phyloP scores from a whole-genome alignment of 2,888 invertebrate genomes.

The Malthinus flaveolus region DNA sequence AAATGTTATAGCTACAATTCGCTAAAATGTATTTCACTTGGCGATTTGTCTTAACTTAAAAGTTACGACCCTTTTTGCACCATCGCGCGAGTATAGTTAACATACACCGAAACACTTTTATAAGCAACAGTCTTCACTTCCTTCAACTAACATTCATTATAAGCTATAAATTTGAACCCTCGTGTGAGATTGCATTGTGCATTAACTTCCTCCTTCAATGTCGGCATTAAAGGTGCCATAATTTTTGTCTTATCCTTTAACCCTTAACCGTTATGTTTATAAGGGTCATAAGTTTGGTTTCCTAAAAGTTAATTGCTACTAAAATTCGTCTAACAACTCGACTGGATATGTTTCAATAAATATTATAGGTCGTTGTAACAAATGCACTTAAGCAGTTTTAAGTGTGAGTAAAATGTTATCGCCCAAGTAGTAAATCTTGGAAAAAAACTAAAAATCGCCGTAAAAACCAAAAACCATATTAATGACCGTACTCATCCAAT shows the following conservation, averaged over 20 bases:
- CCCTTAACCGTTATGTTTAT: slow-evolving; percentile 1
- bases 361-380: not conserved
- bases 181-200: slow-evolving; percentile 5
- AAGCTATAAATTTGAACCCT: slow-evolving; percentile 3
- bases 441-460: not conserved
- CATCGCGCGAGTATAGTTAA: not conserved
- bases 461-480: not conserved
- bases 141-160: slow-evolving; percentile 3
- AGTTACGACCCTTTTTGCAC: too few species aligned
- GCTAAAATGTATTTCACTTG: too few species aligned
- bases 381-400: slow-evolving; percentile 2
- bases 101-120: slow-evolving; percentile 1
- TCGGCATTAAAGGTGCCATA: not conserved
- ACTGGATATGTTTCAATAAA: slow-evolving; percentile 3
- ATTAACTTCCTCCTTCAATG: not conserved
- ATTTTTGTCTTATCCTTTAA: slow-evolving; percentile 1
- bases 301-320: slow-evolving; percentile 5
- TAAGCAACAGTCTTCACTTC: slow-evolving; percentile 1
- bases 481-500: not conserved
- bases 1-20: too few species aligned
- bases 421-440: not conserved
- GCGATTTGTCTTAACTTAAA: too few species aligned
- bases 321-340: slow-evolving; percentile 1
- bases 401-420: slow-evolving; percentile 2
- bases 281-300: not conserved